A percentile compares a stretch with the other conserved stretches of the same genome.
Evolutionary conservation across 23 tunicate species (phyloP).

Genomic region (Trididemnum nubilum): DNA sequence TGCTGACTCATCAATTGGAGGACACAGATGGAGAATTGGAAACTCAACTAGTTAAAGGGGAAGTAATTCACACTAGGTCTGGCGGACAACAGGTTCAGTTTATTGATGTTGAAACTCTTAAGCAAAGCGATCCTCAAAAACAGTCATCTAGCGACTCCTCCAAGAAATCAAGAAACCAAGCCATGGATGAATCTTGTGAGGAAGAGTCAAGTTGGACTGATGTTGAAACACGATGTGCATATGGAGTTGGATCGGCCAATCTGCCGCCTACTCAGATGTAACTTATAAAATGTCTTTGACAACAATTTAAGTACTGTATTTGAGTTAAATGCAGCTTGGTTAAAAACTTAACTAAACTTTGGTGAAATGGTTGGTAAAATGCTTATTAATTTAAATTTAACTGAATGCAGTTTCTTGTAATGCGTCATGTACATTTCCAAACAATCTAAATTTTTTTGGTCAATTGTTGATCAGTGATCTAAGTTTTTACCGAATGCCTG

Average conservation of each 20-base stretch:
- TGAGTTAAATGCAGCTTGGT: too few species aligned
- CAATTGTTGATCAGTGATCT: too few species aligned
- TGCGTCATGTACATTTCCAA: too few species aligned
- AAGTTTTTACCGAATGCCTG: too few species aligned
- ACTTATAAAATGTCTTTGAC: too few species aligned
- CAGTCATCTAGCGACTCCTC: slow-evolving; percentile 33
- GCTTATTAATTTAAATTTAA: too few species aligned
- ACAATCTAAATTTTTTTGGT: too few species aligned
- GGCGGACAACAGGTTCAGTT: slow-evolving; percentile 99
- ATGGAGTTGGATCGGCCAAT: slow-evolving; percentile 5
- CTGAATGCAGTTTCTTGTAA: too few species aligned
- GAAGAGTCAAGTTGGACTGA: slow-evolving; percentile 94
- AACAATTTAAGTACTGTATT: too few species aligned
- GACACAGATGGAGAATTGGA: slow-evolving; percentile 78
- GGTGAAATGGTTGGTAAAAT: too few species aligned
- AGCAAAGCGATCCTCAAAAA: slow-evolving; percentile 76
- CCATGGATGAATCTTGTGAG: slow-evolving; percentile 39
- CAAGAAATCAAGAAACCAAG: not conserved
- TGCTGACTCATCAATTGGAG: slow-evolving; percentile 93
- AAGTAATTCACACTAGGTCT: slow-evolving; percentile 91
- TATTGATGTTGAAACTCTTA: slow-evolving; percentile 87
- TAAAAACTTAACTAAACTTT: too few species aligned
- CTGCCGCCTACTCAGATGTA: not conserved
- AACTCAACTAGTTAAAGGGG: slow-evolving; percentile 97
- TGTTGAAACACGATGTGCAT: slow-evolving; percentile 71